These are phyloP conservation scores for Melanotus villosus DNA, from an alignment of 2,888 invertebrate species.

Conservation along the genomic window DNA sequence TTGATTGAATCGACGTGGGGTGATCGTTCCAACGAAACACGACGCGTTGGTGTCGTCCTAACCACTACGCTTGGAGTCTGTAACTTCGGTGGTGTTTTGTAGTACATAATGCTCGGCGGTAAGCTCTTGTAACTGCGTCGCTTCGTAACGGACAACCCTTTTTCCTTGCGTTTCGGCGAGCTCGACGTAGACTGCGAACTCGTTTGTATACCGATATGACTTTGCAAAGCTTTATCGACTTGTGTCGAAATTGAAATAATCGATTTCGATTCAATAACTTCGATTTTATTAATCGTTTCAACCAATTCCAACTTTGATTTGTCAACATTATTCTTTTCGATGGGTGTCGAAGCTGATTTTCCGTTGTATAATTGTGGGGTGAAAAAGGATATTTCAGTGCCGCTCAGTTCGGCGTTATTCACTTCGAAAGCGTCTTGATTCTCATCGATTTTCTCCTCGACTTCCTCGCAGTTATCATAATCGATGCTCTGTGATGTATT, in stretches of 20 bases:
- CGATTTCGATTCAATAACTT: background rate
- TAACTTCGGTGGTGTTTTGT: background rate
- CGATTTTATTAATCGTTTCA: no score
- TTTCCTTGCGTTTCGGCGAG: background rate
- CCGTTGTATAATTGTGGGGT: constrained; percentile 56
- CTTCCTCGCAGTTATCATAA: constrained; percentile 25
- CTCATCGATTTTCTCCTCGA: constrained; percentile 40
- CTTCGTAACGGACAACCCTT: constrained; percentile 4
- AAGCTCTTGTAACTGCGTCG: constrained; percentile 9
- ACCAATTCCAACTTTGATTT: background rate
- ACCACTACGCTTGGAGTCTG: background rate
- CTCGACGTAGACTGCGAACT: background rate
- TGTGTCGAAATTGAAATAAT: constrained; percentile 5
- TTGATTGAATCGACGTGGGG: background rate
- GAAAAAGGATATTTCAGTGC: constrained; percentile 59
- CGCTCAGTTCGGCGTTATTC: constrained; percentile 40
- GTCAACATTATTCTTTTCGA: constrained; percentile 46
- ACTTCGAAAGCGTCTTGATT: background rate
- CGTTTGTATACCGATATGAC: constrained; percentile 21
- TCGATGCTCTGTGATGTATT: constrained; percentile 24
- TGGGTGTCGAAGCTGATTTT: constrained; percentile 60
- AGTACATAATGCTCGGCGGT: background rate
- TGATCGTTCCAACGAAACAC: background rate
- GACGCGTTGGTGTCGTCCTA: background rate
- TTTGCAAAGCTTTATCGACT: background rate